phyloP scores from a whole-genome alignment of 2,797 vertebrate genomes.

The Crocidura indochinensis region DNA sequence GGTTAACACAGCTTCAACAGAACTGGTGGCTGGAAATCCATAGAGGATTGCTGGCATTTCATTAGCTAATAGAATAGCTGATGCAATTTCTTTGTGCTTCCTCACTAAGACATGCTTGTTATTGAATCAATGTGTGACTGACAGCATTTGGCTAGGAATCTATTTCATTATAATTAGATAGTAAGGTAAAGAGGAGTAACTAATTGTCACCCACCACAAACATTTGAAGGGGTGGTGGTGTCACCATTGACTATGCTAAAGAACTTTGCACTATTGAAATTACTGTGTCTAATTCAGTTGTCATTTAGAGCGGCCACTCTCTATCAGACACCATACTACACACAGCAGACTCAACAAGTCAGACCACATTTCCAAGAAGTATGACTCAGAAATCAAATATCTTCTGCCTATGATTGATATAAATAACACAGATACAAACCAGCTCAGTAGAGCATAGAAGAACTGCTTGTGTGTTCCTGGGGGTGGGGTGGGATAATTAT shows the following conservation, averaged over 20 bases:
- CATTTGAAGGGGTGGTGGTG: not conserved
- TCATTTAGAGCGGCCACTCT: not conserved
- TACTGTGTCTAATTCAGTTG: not conserved
- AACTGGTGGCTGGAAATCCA: not conserved
- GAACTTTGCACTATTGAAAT: not conserved
- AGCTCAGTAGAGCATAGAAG: not conserved
- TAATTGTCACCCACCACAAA: conserved; percentile 9
- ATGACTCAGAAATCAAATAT: not conserved
- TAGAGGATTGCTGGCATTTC: not conserved
- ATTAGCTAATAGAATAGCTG: not conserved
- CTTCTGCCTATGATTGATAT: not conserved
- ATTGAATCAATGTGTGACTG: not conserved
- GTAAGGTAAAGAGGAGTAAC: not conserved
- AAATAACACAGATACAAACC: not conserved
- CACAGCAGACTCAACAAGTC: not conserved
- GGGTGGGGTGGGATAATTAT: not conserved
- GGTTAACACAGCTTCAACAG: too few relatives aligned
- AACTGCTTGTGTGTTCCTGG: not conserved
- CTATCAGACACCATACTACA: not conserved
- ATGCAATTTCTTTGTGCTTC: not conserved
- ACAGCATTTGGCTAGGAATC: conserved; percentile 30
- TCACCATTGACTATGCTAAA: not conserved
- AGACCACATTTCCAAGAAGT: too few relatives aligned
- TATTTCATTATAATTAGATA: conserved; percentile 12
- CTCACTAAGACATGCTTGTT: conserved; percentile 11